Evolutionary conservation across 2,888 invertebrate species (phyloP).

Genomic region (Cactoblastis cactorum): DNA sequence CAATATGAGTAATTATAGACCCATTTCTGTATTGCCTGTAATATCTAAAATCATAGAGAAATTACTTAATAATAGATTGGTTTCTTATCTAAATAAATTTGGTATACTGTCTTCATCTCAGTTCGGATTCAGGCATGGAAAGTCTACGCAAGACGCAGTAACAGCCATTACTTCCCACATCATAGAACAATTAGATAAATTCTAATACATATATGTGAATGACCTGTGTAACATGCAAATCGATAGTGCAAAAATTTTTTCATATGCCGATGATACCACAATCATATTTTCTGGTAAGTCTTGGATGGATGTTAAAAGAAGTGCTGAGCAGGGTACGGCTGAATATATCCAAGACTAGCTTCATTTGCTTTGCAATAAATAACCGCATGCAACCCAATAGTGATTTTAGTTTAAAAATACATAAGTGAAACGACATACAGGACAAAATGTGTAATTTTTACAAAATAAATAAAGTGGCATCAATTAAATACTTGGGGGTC

Average conservation of each 20-base stretch:
- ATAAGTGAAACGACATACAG: neutral
- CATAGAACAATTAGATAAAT: neutral
- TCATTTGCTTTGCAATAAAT: neutral
- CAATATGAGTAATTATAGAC: neutral
- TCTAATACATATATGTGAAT: constrained; percentile 2
- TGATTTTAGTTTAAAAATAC: neutral
- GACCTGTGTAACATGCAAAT: neutral
- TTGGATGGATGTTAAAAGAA: neutral
- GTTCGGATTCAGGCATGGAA: neutral
- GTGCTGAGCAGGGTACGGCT: neutral
- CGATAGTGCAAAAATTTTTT: neutral
- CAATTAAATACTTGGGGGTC: neutral
- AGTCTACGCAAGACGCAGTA: neutral
- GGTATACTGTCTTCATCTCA: neutral
- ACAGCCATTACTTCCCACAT: neutral
- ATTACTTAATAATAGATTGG: neutral
- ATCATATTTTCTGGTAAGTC: neutral
- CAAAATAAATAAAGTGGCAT: neutral
- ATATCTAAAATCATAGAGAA: neutral
- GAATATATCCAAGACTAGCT: neutral
- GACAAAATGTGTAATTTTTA: neutral
- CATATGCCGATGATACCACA: neutral
- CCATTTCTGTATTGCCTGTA: neutral
- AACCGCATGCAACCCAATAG: neutral
- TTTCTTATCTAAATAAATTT: neutral